phyloP scores from a whole-genome alignment of 2,797 vertebrate genomes.

The Lagocephalus sceleratus region DNA sequence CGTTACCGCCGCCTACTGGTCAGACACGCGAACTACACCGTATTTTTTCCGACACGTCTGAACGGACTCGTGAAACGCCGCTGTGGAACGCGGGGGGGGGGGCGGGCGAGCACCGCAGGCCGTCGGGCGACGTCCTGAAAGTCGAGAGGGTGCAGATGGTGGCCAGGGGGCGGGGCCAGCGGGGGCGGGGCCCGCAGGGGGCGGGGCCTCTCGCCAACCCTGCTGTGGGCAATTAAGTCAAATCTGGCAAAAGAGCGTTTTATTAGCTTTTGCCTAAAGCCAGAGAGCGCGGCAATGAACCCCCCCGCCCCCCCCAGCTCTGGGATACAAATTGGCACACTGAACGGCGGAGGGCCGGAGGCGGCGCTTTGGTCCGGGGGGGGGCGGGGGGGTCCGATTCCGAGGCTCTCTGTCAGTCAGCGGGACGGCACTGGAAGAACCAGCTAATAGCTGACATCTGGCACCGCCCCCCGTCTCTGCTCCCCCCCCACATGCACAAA shows the following conservation, averaged over 20 bases:
- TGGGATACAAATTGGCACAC: conserved; percentile 84
- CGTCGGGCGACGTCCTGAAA: too few relatives aligned
- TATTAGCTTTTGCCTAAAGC: conserved; percentile 92
- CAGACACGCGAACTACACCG: too few relatives aligned
- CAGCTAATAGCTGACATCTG: conserved; percentile 70
- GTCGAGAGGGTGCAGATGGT: too few relatives aligned
- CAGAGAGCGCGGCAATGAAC: conserved; percentile 82
- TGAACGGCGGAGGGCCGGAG: conserved; percentile 79
- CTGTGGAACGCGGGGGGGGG: too few relatives aligned
- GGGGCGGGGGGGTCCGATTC: conserved; percentile 73
- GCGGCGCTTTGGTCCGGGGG: conserved; percentile 74
- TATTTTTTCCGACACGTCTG: too few relatives aligned
- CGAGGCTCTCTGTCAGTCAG: conserved; percentile 84
- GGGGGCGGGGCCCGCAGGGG: not conserved
- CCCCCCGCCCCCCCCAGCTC: conserved; percentile 82
- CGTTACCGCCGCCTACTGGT: too few relatives aligned
- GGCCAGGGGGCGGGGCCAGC: too few relatives aligned
- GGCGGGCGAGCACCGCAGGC: too few relatives aligned
- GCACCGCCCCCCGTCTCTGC: conserved; percentile 62
- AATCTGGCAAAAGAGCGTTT: conserved; percentile 91
- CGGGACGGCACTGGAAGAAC: conserved; percentile 70
- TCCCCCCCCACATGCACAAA: conserved; percentile 58
- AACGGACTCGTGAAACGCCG: too few relatives aligned
- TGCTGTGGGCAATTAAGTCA: conserved; percentile 93
- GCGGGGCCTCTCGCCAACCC: conserved; percentile 63